phyloP scores from a whole-genome alignment of 2,797 vertebrate genomes.

The Eurystomus glaucurus region DNA sequence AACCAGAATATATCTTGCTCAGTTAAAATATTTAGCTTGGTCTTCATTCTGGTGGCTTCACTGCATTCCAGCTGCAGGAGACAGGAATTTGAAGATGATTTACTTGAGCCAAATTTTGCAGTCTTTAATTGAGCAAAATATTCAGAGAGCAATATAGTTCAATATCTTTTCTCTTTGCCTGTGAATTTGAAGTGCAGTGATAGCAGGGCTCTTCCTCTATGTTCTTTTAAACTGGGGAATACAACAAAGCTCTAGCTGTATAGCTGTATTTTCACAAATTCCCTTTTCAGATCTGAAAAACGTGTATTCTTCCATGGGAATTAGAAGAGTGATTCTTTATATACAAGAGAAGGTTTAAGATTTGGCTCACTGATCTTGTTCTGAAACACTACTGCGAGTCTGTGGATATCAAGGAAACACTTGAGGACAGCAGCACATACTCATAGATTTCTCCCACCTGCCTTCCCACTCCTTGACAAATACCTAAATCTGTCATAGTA shows the following conservation, averaged over 20 bases:
- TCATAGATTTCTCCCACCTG: conserved; percentile 37
- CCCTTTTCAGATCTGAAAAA: background rate
- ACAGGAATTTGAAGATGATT: conserved; percentile 27
- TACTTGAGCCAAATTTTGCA: conserved; percentile 31
- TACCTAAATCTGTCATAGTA: conserved; percentile 33
- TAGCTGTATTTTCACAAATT: background rate
- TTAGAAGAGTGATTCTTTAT: background rate
- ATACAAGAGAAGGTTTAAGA: background rate
- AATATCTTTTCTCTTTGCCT: background rate
- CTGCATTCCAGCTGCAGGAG: conserved; percentile 45
- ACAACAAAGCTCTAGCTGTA: background rate
- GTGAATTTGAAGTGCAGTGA: background rate
- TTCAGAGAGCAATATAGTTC: background rate
- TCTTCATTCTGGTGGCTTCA: conserved; percentile 49
- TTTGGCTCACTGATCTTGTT: conserved; percentile 26
- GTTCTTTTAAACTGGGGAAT: background rate
- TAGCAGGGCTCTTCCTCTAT: background rate
- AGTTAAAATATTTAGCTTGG: conserved; percentile 61
- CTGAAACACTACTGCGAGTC: background rate
- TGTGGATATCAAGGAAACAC: background rate
- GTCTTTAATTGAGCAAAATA: conserved; percentile 43
- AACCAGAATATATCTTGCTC: background rate
- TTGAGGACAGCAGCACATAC: conserved; percentile 29
- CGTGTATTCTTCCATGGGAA: background rate
- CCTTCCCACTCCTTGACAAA: conserved; percentile 13